Evolutionary conservation across 2,797 vertebrate genomes (phyloP).

Genomic region (Rostrhamus sociabilis): DNA sequence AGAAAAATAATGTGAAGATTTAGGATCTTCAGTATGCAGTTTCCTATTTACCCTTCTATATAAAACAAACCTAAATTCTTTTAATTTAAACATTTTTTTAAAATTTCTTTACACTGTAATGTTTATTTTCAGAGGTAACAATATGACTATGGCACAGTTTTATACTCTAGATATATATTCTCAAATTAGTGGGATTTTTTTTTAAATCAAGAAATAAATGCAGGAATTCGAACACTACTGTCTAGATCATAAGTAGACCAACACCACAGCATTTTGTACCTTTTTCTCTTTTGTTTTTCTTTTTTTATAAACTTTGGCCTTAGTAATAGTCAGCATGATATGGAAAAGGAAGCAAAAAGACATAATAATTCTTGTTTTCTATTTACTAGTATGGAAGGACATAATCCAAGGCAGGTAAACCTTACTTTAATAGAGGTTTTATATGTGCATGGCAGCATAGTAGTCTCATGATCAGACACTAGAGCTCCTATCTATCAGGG

Average conservation of each 20-base stretch:
- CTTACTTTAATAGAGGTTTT: background rate
- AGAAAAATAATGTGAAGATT: background rate
- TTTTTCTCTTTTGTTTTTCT: too few relatives aligned
- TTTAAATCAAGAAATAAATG: background rate
- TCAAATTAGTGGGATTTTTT: background rate
- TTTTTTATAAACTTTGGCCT: background rate
- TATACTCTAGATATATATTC: background rate
- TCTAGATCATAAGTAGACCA: background rate
- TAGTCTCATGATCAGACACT: background rate
- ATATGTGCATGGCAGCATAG: background rate
- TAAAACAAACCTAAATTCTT: background rate
- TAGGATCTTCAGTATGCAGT: background rate
- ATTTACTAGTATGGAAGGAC: background rate
- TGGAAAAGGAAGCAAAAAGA: background rate
- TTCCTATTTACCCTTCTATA: background rate
- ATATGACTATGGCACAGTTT: background rate
- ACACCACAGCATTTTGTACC: background rate
- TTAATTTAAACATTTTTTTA: background rate
- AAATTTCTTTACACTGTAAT: background rate
- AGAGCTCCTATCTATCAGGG: background rate
- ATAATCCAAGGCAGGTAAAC: background rate
- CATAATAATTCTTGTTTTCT: background rate
- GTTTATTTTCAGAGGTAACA: background rate
- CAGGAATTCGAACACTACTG: background rate
- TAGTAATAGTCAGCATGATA: background rate